Percentiles rank a stretch among this genome's conserved stretches.
These are phyloP conservation scores for Drosophila picticornis DNA, from an alignment of 2,888 invertebrate species.

Conservation along the genomic window DNA sequence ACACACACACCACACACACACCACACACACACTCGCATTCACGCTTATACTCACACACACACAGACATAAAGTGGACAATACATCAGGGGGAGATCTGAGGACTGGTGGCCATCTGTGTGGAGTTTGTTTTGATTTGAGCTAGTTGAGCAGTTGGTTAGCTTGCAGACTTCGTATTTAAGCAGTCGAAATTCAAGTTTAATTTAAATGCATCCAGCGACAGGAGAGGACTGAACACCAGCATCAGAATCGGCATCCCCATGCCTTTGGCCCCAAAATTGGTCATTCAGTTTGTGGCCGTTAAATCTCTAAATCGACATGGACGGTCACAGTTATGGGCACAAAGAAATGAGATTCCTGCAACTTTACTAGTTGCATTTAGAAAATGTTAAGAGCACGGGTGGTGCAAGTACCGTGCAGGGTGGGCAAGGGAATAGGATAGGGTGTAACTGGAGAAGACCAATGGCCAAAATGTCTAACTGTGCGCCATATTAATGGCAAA, in stretches of 20 bases:
- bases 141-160: constrained; percentile 21
- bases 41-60: neutral
- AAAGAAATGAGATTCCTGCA: constrained; percentile 56
- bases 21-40: constrained; percentile 10
- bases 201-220: constrained; percentile 43
- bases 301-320: constrained; percentile 77
- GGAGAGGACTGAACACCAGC: neutral
- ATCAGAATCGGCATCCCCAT: constrained; percentile 17
- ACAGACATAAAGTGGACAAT: neutral
- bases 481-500: constrained; percentile 67
- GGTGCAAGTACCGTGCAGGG: neutral
- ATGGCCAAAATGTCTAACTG: constrained; percentile 62
- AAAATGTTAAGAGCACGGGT: constrained; percentile 19
- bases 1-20: constrained; percentile 1
- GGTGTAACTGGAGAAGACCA: neutral
- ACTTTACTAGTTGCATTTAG: constrained; percentile 75
- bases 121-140: constrained; percentile 63
- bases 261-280: constrained; percentile 21
- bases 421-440: neutral
- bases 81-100: neutral
- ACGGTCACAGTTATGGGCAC: constrained; percentile 60
- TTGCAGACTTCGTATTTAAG: constrained; percentile 31
- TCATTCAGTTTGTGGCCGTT: constrained; percentile 51
- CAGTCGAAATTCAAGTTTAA: constrained; percentile 61
- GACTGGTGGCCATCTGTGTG: constrained; percentile 11